phyloP scores from a whole-genome alignment of 2,888 invertebrate genomes.

The Eurytoma californica region DNA sequence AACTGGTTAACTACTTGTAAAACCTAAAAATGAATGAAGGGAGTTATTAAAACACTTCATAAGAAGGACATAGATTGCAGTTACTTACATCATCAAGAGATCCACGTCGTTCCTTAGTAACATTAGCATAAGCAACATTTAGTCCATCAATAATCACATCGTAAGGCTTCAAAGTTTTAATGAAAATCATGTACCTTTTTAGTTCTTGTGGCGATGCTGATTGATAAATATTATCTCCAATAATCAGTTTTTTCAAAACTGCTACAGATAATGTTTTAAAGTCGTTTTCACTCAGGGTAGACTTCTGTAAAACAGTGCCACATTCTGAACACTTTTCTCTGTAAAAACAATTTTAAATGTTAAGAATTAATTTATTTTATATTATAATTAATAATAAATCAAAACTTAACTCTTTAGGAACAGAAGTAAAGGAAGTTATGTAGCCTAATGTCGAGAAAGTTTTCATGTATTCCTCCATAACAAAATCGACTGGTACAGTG shows the following conservation, averaged over 20 bases:
- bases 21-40: slow-evolving; percentile 68
- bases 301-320: slow-evolving; percentile 75
- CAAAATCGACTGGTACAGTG: slow-evolving; percentile 70
- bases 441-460: slow-evolving; percentile 60
- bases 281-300: slow-evolving; percentile 79
- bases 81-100: slow-evolving; percentile 60
- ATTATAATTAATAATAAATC: background rate
- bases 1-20: slow-evolving; percentile 80
- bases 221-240: slow-evolving; percentile 84
- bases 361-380: too few species aligned
- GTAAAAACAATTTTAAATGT: slow-evolving; percentile 55
- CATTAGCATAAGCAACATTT: slow-evolving; percentile 79
- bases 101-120: background rate
- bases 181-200: slow-evolving; percentile 79
- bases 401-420: slow-evolving; percentile 58
- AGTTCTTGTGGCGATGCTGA: slow-evolving; percentile 86
- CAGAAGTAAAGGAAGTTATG: slow-evolving; percentile 54
- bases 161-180: slow-evolving; percentile 82
- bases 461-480: slow-evolving; percentile 69
- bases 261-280: slow-evolving; percentile 80
- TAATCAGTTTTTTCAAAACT: slow-evolving; percentile 82
- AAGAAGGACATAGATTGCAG: background rate
- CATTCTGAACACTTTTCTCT: slow-evolving; percentile 82
- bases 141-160: slow-evolving; percentile 91
- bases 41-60: slow-evolving; percentile 55